Conservation (phyloP, 2,797 vertebrate genomes). For the Enteromius viviparus region DNA sequence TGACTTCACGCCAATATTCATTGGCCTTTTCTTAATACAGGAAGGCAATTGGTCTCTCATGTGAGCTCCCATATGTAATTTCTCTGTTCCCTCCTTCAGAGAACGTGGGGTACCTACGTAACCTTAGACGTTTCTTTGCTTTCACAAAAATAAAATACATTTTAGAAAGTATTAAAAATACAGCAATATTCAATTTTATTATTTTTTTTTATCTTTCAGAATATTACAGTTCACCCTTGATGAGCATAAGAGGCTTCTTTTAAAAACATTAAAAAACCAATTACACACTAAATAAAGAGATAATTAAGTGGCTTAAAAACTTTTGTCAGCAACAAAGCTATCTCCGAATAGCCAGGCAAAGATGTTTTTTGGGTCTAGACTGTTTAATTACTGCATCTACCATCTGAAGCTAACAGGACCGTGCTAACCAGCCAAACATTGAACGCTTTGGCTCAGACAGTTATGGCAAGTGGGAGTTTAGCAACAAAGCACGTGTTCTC, state of each 20-base stretch:
- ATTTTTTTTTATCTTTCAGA: neutral
- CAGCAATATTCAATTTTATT: neutral
- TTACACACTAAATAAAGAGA: neutral
- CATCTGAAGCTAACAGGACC: neutral
- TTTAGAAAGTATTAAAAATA: neutral
- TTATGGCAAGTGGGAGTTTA: constrained; percentile 32
- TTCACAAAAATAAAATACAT: neutral
- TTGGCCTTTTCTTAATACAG: too few relatives aligned
- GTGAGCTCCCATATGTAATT: too few relatives aligned
- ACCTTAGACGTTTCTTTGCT: neutral
- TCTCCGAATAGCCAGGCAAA: neutral
- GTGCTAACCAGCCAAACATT: constrained; percentile 3
- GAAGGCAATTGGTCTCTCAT: too few relatives aligned
- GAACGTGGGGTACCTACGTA: too few relatives aligned
- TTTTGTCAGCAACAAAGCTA: neutral
- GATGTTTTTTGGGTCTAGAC: neutral
- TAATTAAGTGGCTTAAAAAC: neutral
- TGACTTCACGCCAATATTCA: too few relatives aligned
- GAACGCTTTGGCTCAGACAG: neutral
- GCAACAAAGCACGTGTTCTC: constrained; percentile 49
- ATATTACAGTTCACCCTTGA: neutral
- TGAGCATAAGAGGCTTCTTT: neutral
- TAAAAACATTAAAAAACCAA: neutral
- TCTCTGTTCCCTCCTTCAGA: too few relatives aligned
- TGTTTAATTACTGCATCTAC: neutral